phyloP scores from a whole-genome alignment of 2,888 invertebrate genomes.

The Seira musarum region DNA sequence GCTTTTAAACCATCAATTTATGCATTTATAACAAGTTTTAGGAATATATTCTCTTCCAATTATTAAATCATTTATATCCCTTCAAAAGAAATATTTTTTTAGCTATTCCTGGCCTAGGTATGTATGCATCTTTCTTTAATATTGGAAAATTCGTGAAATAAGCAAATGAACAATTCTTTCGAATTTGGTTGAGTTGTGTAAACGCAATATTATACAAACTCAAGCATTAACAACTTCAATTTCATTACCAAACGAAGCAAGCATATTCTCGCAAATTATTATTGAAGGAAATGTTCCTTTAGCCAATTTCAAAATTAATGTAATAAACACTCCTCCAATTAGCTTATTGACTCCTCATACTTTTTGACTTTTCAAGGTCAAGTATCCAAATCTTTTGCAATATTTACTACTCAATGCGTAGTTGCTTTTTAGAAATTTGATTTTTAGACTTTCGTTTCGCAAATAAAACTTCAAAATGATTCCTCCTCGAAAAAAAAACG shows the following conservation, averaged over 20 bases:
- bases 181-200: neutral
- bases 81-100: neutral
- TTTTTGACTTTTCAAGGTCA: constrained; percentile 34
- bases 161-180: neutral
- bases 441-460: too few species aligned
- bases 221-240: constrained; percentile 14
- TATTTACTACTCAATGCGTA: neutral
- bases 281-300: neutral
- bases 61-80: neutral
- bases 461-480: neutral
- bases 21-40: too few species aligned
- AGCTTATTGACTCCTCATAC: neutral
- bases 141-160: neutral
- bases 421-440: neutral
- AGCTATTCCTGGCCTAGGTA: neutral
- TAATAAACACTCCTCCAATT: constrained; percentile 7
- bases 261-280: neutral
- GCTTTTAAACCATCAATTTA: too few species aligned
- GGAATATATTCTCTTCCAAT: neutral
- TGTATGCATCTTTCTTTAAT: neutral
- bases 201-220: constrained; percentile 17
- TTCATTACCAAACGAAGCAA: constrained; percentile 2
- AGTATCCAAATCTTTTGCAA: neutral
- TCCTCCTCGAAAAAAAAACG: neutral
- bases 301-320: constrained; percentile 5